phyloP scores from a whole-genome alignment of 2,888 invertebrate species.

The Branchinecta sandiegonensis region DNA sequence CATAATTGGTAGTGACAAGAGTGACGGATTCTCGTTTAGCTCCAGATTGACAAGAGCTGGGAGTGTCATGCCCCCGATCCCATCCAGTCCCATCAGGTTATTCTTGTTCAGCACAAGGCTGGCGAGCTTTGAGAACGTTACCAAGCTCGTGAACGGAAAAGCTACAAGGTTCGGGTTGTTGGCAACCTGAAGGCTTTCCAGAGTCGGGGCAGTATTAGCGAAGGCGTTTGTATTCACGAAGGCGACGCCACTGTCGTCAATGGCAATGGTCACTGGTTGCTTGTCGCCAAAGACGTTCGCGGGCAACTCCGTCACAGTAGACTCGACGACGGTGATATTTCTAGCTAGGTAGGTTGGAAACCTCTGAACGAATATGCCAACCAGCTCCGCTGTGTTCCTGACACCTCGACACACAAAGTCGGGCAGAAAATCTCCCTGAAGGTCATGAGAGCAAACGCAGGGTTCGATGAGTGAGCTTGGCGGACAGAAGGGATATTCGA shows the following conservation, averaged over 20 bases:
- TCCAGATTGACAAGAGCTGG: background rate
- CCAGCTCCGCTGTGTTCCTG: background rate
- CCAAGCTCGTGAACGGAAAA: background rate
- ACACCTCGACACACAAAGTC: background rate
- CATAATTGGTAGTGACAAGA: no score
- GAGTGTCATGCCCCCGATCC: background rate
- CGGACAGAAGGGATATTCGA: background rate
- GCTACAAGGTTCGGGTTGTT: background rate
- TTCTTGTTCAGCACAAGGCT: background rate
- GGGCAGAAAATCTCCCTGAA: background rate
- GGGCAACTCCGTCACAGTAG: background rate
- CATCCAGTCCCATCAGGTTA: background rate
- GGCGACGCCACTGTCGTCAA: background rate
- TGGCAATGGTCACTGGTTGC: background rate
- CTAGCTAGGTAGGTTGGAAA: background rate
- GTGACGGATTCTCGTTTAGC: background rate
- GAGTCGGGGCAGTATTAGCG: background rate
- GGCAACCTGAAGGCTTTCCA: background rate
- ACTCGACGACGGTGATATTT: background rate
- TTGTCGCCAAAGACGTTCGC: background rate
- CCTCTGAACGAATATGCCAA: background rate
- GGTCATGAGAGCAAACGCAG: background rate
- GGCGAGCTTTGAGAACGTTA: background rate
- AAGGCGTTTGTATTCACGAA: background rate
- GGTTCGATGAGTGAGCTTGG: background rate